Evolutionary conservation across 2,797 vertebrate genomes (phyloP).

Genomic region (Pachyuromys duprasi): DNA sequence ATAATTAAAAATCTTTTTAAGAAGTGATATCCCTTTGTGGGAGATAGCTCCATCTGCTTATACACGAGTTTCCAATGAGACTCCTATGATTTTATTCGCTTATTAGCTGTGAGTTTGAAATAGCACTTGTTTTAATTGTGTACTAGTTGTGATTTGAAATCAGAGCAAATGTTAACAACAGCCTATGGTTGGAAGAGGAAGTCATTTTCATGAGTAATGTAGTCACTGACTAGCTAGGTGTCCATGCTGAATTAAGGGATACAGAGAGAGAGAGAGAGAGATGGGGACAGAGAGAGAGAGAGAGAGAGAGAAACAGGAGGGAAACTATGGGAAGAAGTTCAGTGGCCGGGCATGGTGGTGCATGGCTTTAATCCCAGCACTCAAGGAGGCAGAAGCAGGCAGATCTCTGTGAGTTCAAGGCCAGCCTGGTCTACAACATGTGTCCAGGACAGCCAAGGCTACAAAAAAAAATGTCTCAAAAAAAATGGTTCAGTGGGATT

Average conservation of each 20-base stretch:
- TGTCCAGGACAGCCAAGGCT: too few species aligned
- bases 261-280: background rate
- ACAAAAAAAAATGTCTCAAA: too few species aligned
- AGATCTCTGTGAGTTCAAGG: too few species aligned
- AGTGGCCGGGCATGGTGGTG: too few species aligned
- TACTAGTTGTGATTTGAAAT: constrained; percentile 3
- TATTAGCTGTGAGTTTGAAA: constrained; percentile 42
- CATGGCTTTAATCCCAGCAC: too few species aligned
- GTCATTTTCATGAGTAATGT: background rate
- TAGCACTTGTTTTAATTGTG: constrained; percentile 52
- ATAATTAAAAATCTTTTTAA: background rate
- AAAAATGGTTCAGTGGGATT: background rate
- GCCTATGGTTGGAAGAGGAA: background rate
- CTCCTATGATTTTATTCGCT: constrained; percentile 4
- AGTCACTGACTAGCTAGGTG: background rate
- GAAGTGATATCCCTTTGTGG: background rate
- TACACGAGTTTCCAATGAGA: background rate
- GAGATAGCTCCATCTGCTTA: constrained; percentile 20
- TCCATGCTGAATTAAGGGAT: background rate
- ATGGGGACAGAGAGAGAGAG: background rate
- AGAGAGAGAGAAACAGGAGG: background rate
- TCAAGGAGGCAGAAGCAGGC: too few species aligned
- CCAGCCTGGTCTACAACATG: too few species aligned
- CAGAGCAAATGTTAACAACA: constrained; percentile 10
- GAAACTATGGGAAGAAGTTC: background rate